phyloP scores from a whole-genome alignment of 2,888 invertebrate species.

The Caenorhabditis angaria region DNA sequence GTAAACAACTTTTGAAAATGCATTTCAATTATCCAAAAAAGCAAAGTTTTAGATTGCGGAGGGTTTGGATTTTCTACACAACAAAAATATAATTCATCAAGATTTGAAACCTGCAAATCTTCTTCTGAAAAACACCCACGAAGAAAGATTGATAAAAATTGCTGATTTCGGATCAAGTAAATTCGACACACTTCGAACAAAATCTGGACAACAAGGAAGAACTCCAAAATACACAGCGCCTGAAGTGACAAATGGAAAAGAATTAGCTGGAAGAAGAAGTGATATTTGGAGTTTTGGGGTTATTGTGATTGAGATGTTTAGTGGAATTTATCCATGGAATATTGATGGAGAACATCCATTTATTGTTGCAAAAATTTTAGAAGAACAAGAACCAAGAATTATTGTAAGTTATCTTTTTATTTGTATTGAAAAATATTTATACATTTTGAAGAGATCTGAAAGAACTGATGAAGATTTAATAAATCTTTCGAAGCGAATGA shows the following conservation, averaged over 20 bases:
- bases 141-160: slow-evolving; percentile 72
- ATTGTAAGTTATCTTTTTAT: background rate
- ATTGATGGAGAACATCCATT: slow-evolving; percentile 37
- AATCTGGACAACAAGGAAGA: slow-evolving; percentile 38
- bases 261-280: slow-evolving; percentile 46
- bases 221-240: slow-evolving; percentile 67
- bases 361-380: slow-evolving; percentile 24
- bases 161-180: slow-evolving; percentile 75
- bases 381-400: slow-evolving; percentile 21
- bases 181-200: slow-evolving; percentile 16
- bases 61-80: slow-evolving; percentile 74
- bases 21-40: slow-evolving; percentile 5
- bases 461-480: slow-evolving; percentile 20
- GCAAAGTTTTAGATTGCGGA: slow-evolving; percentile 73
- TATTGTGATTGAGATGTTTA: slow-evolving; percentile 56
- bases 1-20: background rate
- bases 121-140: slow-evolving; percentile 72
- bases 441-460: background rate
- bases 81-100: slow-evolving; percentile 74
- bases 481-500: slow-evolving; percentile 25
- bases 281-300: slow-evolving; percentile 68
- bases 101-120: slow-evolving; percentile 75
- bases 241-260: slow-evolving; percentile 40
- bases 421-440: background rate
- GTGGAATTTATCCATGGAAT: slow-evolving; percentile 57